Base-by-base conservation (phyloP, 2,797 vertebrate genomes). In the Pelochelys cantorii region DNA sequence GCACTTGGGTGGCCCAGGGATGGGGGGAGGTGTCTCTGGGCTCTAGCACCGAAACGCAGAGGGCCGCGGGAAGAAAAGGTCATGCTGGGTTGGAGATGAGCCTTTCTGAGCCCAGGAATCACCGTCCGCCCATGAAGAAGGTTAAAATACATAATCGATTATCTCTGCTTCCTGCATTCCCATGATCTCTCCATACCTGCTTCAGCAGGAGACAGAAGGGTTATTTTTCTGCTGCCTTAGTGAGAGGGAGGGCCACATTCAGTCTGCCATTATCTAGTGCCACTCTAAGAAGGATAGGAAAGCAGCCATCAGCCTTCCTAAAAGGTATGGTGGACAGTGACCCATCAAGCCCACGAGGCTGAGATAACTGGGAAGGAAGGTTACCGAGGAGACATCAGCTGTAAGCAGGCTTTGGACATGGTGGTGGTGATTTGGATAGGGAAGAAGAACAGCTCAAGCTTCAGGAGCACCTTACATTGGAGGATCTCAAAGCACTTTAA, bases 251-350 rank as follows among this genome's bases (percentile, higher is more conserved):
- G 7, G 75, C 86, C 27, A 81, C 1, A 7, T 55, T 87, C 31
- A 79, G 27, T 68, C n/a, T n/a, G 34, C 17, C 85, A 29, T 81
- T 52, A 17, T 90, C 85, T 88, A 53, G 5, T n/a, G 12, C 5
- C 87, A n/a, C 42, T 87, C 79, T 92, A 62, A 90, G 87, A 57
- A 91, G 78, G 4, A 88, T 29, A 15, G 82, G 82, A 48, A 82
- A 0, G 4, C 3, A 85, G 42, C 79, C 0, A 0, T 34, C 81
- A 80, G 29, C 65, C 55, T 11, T 23, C 34, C 54, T 57, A 75
- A 78, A 75, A 91, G 84, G 34, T 79, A 37, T 57, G 83, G 42
- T 48, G 52, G 91, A 80, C 91, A 23, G 77, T 37, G 48, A 25
- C 65, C 8, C 85, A 4, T 78, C 75, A 88, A 17, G 80, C 23